Evolutionary conservation across 2,797 vertebrate species (phyloP).

Genomic region (Melanitta fusca): DNA sequence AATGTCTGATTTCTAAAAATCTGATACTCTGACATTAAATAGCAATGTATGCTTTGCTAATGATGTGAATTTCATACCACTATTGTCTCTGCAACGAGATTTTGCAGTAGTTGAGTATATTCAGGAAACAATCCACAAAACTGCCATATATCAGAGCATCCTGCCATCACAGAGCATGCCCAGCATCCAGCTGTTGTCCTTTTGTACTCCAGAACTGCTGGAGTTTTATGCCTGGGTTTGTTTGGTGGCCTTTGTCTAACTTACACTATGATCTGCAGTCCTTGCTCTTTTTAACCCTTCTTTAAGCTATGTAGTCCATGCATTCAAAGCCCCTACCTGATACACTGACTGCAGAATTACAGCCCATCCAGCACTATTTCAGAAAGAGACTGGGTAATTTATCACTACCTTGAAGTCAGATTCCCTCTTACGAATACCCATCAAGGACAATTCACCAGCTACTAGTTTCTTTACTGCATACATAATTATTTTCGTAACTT

Average conservation of each 20-base stretch:
- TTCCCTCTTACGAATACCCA: not conserved
- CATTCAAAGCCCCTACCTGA: not conserved
- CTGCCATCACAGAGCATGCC: not conserved
- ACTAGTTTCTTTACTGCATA: not conserved
- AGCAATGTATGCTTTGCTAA: constrained; percentile 67
- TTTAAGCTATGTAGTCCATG: not conserved
- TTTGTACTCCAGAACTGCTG: constrained; percentile 10
- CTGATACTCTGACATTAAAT: constrained; percentile 51
- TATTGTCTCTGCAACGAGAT: constrained; percentile 47
- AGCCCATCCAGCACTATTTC: constrained; percentile 9
- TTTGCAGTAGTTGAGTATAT: constrained; percentile 36
- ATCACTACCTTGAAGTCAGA: not conserved
- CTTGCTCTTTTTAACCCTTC: constrained; percentile 35
- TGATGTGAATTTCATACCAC: constrained; percentile 38
- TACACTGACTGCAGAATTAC: constrained; percentile 16
- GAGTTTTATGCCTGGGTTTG: not conserved
- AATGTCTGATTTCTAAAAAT: constrained; percentile 51
- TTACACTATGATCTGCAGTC: constrained; percentile 5
- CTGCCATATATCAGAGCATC: not conserved
- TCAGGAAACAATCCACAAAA: constrained; percentile 48
- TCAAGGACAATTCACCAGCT: constrained; percentile 25
- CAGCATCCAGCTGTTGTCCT: constrained; percentile 10
- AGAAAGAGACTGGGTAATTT: not conserved
- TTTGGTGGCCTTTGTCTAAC: constrained; percentile 49
- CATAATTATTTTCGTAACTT: not conserved